Base-by-base conservation (phyloP, 2,797 vertebrate species). In the Pseudomugil tenellus region DNA sequence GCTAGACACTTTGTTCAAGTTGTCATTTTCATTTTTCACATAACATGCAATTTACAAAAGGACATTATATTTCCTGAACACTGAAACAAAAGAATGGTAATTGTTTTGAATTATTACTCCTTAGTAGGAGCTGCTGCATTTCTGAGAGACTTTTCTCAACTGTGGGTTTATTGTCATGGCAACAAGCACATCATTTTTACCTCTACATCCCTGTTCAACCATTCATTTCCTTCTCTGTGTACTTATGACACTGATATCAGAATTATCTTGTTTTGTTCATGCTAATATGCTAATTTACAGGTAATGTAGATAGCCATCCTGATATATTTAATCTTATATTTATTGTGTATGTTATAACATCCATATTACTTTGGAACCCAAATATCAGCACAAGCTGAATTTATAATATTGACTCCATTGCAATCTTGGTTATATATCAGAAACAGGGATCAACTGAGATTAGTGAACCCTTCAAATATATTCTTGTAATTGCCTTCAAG, bases 131-230 rank as follows among this genome's bases (percentile, higher is more conserved):
- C 74, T 86, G 34, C 51, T 77, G 60, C 64, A 65, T 84, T 68
- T 64, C 23, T 73, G 39, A 64, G 66, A 69, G 34, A 69, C 74
- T 67, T 66, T 68, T 79, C 66, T 75, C 79, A 80, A 77, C 60
- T 73, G 81, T 84, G 58, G 70, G 81, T 81, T 77, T 63, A 89
- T 89, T 81, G 89, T 89, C 89, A 89, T 89, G 85, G 90, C 80
- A 91, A 90, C 90, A 86, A 66, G 79, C 79, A 72, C 84, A 77
- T 84, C 1, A 63, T 76, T 78, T 76, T 75, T 80, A 61, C 67
- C 58, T 70, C 52, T 63, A 60, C 66, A 78, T 57, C 51, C 25
- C 57, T 26, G 39, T 82, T 91, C 62, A 86, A 78, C 59, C 58
- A 67, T 80, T 84, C 37, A 54, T 77, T 70, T 74, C 60, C 65